Base-by-base conservation (phyloP, 1,140 invertebrate genomes). In the Oscheius sp. region DNA sequence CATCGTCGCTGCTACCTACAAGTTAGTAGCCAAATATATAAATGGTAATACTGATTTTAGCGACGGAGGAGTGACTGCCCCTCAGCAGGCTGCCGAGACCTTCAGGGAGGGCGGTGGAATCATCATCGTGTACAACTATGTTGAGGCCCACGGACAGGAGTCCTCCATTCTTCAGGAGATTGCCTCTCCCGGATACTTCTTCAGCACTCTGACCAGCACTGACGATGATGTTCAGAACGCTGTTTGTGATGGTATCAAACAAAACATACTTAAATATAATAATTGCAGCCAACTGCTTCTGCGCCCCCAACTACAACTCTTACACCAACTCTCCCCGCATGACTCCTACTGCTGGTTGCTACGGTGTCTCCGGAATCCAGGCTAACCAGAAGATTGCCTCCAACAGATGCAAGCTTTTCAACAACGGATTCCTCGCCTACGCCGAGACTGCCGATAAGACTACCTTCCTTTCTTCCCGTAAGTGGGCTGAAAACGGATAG, bases 181-280 rank as follows among this genome's bases (percentile, higher is more conserved):
- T 23, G 49, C 49, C 23, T 55, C 49, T 23, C 49, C 49, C 23
- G 49, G 49, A 7, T 55, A 55, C 23, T 55, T 55, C 49, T 55
- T 13, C 7, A 13, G 15, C 7, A 55, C 49, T 4, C 4, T 13
- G 49, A 55, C 15, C 49, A 55, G 23, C 23, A 7, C 7, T 4
- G 7, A 13, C 4, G 4, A 7, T 7, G 49, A 55, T 23, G 4
- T 55, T 7, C 15, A 7, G 7, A 4, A 7, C 7, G 49, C 7
- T 26, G 4, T 55, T 55, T 55, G 49, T 55, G 49, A 55, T 23
- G 49, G 49, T 55, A 55, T n/a, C n/a, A 55, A 26, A 13, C 49
- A 13, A 4, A 20, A 7, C 49, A 55, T 42, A 10, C 38, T 42
- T n/a, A 10, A 55, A 55, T 7, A 55, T 7, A 55, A 55, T 26